phyloP scores from a whole-genome alignment of 2,888 invertebrate genomes.

The Synergus umbraculus region DNA sequence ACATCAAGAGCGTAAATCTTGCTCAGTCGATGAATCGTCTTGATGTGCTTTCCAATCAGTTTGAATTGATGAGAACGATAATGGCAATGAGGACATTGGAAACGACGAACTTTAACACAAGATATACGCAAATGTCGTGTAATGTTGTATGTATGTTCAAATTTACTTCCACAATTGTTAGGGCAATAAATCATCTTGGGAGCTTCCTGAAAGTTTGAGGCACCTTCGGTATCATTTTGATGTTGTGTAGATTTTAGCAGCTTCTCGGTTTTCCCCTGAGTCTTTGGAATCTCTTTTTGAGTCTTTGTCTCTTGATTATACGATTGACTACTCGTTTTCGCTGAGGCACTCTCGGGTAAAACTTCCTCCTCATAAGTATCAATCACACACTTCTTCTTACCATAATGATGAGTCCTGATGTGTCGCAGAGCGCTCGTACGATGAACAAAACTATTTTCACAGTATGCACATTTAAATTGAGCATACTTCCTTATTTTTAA shows the following conservation, averaged over 20 bases:
- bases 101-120: slow-evolving; percentile 21
- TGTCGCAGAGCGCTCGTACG: slow-evolving; percentile 6
- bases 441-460: slow-evolving; percentile 63
- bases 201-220: neutral
- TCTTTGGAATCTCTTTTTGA: neutral
- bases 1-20: slow-evolving; percentile 29
- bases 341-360: neutral
- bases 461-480: slow-evolving; percentile 74
- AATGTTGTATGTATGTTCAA: neutral
- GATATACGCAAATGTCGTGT: slow-evolving; percentile 5
- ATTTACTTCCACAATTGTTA: slow-evolving; percentile 25
- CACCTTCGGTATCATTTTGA: neutral
- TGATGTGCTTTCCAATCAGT: slow-evolving; percentile 7
- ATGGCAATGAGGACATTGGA: slow-evolving; percentile 9
- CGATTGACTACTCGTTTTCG: neutral
- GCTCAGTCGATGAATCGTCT: slow-evolving; percentile 2
- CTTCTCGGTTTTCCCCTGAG: neutral
- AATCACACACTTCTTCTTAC: neutral
- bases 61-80: neutral
- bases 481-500: neutral
- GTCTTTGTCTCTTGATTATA: neutral
- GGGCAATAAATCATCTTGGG: neutral
- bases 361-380: slow-evolving; percentile 21
- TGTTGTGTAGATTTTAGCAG: neutral
- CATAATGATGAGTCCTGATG: neutral